These are phyloP conservation scores for Teleogryllus occipitalis DNA, from an alignment of 1,140 invertebrate species.

Conservation along the genomic window DNA sequence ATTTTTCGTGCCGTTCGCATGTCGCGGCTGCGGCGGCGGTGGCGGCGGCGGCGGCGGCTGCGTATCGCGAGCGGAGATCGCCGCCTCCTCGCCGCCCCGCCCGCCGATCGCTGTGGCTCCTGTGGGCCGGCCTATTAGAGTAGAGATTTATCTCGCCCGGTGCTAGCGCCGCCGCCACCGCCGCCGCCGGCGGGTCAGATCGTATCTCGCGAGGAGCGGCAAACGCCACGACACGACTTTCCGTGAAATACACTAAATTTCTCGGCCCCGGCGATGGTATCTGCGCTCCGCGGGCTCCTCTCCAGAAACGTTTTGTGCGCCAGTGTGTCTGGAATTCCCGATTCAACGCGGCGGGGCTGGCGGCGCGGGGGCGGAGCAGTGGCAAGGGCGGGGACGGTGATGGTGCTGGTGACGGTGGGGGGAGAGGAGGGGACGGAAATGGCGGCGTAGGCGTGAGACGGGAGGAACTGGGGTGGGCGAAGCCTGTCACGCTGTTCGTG, in stretches of 20 bases:
- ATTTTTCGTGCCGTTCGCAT: background rate
- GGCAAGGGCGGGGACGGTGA: too few relatives aligned
- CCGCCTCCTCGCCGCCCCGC: background rate
- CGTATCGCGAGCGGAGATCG: background rate
- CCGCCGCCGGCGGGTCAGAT: background rate
- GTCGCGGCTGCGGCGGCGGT: background rate
- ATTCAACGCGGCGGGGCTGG: background rate
- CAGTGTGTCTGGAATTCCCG: background rate
- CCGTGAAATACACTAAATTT: conserved; percentile 5
- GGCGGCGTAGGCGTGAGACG: too few relatives aligned
- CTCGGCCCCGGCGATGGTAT: background rate
- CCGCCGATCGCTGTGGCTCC: background rate
- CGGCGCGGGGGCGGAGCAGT: too few relatives aligned
- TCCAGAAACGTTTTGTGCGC: background rate
- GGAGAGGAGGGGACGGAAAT: too few relatives aligned
- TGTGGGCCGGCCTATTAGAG: background rate
- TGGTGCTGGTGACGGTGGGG: too few relatives aligned
- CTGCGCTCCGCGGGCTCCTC: background rate
- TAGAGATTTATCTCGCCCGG: background rate
- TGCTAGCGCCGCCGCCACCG: background rate
- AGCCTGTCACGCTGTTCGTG: too few relatives aligned
- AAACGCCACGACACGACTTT: background rate
- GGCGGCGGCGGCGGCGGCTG: too few relatives aligned
- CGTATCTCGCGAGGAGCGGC: background rate
- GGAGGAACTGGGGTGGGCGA: too few relatives aligned